Evolutionary conservation across 2,797 vertebrate genomes (phyloP), one percentile per base, ranked within the genome.

Genomic region (Melanotaenia maccullochi): DNA sequence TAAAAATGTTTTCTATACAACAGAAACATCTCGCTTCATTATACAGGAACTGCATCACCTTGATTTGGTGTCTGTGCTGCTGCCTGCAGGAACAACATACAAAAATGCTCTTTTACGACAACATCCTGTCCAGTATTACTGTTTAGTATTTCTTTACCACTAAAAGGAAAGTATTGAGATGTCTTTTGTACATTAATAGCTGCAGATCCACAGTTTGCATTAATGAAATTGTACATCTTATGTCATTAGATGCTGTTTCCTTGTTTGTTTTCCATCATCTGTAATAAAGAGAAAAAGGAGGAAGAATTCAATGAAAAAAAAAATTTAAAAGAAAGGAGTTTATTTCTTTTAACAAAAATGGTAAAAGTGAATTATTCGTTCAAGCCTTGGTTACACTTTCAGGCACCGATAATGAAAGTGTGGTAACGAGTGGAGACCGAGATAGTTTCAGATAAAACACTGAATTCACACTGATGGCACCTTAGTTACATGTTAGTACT

Each of bases 101-200:
- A 83, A 80, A 83, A 22, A 49, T 12, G 24, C 52, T 55, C 49
- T 30, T 55, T 55, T 18, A 55, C 28, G 1, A 55, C 14, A 28
- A 30, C 61, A 55, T 82, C 60, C 64, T 60, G 32, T 78, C 60
- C 69, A 60, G 70, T 78, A 28, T 80, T 72, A 68, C 69, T 71
- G 73, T 28, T 79, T 64, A 55, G 60, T 68, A 51, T 82, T 73
- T 81, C 78, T 76, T 56, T 33, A 68, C 68, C 47, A 12, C 56
- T 66, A 49, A 78, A 33, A 72, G 57, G 71, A 63, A 12, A 70
- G 44, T 42, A 75, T 12, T 73, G 58, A 78, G 72, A 76, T 60
- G 68, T 87, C 86, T 87, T 87, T 87, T 87, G 82, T 87, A 77
- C 72, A 85, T 86, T 82, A 85, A 89, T 73, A 81, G 81, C 75